These are phyloP conservation scores for Mechanitis messenoides DNA, from an alignment of 2,888 invertebrate species.

Conservation along the genomic window DNA sequence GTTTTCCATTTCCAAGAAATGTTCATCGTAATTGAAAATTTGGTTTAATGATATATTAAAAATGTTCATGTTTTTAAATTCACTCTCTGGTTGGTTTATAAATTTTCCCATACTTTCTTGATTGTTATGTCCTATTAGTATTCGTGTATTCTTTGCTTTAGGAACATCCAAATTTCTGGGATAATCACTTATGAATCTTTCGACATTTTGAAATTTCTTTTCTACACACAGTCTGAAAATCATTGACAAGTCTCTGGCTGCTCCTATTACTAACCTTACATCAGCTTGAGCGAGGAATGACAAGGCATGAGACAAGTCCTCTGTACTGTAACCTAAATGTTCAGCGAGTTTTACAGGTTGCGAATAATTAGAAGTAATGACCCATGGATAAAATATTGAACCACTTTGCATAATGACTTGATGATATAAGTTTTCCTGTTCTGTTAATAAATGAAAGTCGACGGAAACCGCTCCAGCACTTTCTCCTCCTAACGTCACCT, in stretches of 20 bases:
- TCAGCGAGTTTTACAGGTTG: constrained; percentile 32
- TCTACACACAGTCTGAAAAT: constrained; percentile 23
- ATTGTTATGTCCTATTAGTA: constrained; percentile 46
- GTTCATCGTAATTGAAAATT: constrained; percentile 35
- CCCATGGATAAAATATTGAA: constrained; percentile 24
- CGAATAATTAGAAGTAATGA: constrained; percentile 24
- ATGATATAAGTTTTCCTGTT: constrained; percentile 34
- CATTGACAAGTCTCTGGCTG: constrained; percentile 17
- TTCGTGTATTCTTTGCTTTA: constrained; percentile 40
- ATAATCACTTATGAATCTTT: constrained; percentile 32
- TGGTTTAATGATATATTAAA: constrained; percentile 23
- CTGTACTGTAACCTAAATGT: constrained; percentile 32
- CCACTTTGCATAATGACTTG: constrained; percentile 40
- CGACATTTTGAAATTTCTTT: constrained; percentile 28
- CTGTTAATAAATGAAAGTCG: background rate
- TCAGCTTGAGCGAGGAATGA: constrained; percentile 27
- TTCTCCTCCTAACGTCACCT: constrained; percentile 39
- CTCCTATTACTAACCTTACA: constrained; percentile 19
- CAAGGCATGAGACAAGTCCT: constrained; percentile 31
- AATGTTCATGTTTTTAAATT: constrained; percentile 25
- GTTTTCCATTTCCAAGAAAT: constrained; percentile 33
- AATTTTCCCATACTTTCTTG: constrained; percentile 30
- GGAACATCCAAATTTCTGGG: constrained; percentile 38
- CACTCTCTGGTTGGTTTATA: too few species aligned
- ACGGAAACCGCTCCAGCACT: constrained; percentile 28